Percentiles rank a stretch among this genome's conserved stretches.
Conservation (phyloP, 1,140 invertebrate genomes). For the Metopolophium dirhodum region DNA sequence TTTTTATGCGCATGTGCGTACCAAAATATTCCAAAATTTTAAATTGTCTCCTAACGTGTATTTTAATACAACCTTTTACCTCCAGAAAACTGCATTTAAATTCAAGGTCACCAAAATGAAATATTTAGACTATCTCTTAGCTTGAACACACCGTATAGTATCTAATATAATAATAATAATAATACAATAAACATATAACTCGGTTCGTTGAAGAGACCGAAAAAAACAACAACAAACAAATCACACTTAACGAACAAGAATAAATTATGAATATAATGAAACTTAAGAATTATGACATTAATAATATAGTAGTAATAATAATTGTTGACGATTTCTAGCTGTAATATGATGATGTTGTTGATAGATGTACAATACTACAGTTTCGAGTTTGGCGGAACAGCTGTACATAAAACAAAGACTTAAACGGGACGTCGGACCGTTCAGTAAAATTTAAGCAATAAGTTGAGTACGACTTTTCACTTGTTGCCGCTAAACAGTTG, state of each 20-base stretch:
- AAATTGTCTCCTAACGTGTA: not conserved
- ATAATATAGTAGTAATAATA: not conserved
- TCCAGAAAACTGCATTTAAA: too few species aligned
- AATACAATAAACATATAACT: not conserved
- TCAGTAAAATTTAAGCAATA: not conserved
- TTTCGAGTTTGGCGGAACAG: not conserved
- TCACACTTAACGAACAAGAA: not conserved
- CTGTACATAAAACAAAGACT: not conserved
- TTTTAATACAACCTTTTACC: too few species aligned
- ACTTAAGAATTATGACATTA: not conserved
- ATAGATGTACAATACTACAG: not conserved
- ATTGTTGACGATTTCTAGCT: conserved; percentile 1
- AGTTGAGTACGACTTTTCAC: not conserved
- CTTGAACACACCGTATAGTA: not conserved
- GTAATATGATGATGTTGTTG: not conserved
- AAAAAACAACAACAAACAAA: not conserved
- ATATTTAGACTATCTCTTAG: not conserved
- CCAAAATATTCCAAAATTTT: not conserved
- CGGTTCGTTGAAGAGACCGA: not conserved
- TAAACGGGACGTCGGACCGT: not conserved
- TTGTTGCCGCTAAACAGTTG: conserved; percentile 47
- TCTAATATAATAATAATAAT: too few species aligned
- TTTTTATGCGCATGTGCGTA: not conserved
- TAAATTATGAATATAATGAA: not conserved
- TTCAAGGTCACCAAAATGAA: not conserved